Conservation (phyloP, 37 sponge, comb jelly and placozoan species). For the Mnemiopsis leidyi region DNA sequence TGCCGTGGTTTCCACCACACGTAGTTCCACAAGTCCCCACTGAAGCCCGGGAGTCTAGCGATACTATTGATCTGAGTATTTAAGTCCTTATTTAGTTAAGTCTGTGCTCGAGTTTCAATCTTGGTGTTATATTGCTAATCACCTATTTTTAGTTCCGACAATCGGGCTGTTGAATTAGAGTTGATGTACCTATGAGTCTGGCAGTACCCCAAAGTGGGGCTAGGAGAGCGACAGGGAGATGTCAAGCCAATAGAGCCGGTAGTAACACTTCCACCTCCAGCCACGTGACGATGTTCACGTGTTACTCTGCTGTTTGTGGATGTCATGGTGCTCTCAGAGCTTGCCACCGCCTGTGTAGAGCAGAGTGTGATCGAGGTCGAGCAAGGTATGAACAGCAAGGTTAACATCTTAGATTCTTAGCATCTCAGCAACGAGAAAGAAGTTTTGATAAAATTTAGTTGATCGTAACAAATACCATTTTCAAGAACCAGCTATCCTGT, state of each 20-base stretch:
- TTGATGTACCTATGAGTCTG: constrained; percentile 28
- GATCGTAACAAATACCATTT: too few relatives aligned
- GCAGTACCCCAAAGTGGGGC: constrained; percentile 9
- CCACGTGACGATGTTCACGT: not conserved
- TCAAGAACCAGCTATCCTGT: too few relatives aligned
- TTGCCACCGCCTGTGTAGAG: not conserved
- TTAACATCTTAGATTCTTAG: too few relatives aligned
- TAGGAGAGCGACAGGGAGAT: not conserved
- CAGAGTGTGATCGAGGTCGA: too few relatives aligned
- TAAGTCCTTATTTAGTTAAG: too few relatives aligned
- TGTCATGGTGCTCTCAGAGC: not conserved
- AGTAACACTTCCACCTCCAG: not conserved
- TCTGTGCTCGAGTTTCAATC: too few relatives aligned
- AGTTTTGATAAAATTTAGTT: too few relatives aligned
- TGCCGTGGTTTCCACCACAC: constrained; percentile 13
- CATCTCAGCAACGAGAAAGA: too few relatives aligned
- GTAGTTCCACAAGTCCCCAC: not conserved
- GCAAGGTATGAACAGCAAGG: too few relatives aligned
- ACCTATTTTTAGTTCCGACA: too few relatives aligned
- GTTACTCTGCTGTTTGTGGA: not conserved
- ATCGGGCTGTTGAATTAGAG: too few relatives aligned
- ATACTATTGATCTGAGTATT: not conserved
- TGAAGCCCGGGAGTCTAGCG: not conserved
- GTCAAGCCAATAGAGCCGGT: not conserved
- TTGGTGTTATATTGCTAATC: too few relatives aligned